phyloP scores from a whole-genome alignment of 2,797 vertebrate genomes.

The Buceros bicornis region DNA sequence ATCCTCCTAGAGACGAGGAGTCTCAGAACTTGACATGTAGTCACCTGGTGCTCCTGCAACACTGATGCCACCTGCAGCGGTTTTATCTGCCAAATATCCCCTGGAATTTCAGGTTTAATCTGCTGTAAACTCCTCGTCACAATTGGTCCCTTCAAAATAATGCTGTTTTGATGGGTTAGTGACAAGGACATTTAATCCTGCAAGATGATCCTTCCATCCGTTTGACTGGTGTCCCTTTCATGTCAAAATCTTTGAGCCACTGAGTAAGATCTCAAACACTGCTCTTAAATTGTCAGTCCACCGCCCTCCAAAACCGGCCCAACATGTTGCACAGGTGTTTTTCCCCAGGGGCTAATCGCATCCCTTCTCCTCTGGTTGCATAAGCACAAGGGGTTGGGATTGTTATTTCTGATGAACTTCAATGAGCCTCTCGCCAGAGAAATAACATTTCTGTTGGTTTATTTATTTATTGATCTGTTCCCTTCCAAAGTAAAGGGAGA shows the following conservation, averaged over 20 bases:
- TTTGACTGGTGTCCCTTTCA: constrained; percentile 52
- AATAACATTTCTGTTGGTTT: constrained; percentile 51
- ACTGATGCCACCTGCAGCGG: not conserved
- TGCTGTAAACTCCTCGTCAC: not conserved
- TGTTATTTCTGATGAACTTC: constrained; percentile 61
- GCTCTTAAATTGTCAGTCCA: not conserved
- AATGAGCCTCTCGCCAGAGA: not conserved
- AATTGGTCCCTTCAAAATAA: constrained; percentile 21
- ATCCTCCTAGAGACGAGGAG: not conserved
- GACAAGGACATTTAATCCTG: constrained; percentile 63
- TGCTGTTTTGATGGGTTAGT: not conserved
- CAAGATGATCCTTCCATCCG: not conserved
- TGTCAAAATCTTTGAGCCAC: not conserved
- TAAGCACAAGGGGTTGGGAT: not conserved
- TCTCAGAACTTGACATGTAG: not conserved
- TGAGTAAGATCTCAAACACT: not conserved
- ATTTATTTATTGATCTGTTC: constrained; percentile 64
- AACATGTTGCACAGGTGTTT: not conserved
- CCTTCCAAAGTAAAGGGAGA: constrained; percentile 13
- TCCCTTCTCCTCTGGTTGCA: not conserved
- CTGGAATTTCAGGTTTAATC: constrained; percentile 28
- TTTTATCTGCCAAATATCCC: not conserved
- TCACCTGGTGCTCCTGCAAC: not conserved
- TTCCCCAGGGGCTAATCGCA: not conserved
- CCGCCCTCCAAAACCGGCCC: not conserved